Evolutionary conservation across 2,888 invertebrate genomes (phyloP), one percentile per base, ranked within the genome.

Genomic region (Ptychoptera albimana): DNA sequence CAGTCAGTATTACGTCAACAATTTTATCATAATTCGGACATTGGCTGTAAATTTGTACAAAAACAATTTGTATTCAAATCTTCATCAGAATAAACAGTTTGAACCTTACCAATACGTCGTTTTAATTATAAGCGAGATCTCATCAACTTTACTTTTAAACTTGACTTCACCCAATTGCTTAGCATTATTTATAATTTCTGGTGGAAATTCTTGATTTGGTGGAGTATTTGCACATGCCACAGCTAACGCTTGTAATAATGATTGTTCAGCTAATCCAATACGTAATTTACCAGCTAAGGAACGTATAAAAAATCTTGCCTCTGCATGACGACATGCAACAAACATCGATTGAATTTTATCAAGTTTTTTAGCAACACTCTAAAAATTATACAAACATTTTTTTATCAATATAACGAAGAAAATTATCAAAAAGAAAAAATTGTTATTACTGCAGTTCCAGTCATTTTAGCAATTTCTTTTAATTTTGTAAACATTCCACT

Each of bases 241-340:
- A 0, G 92, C 91, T 39, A 98, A 63, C 9, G 98, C 94, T 63
- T 87, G 75, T 39, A 98, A 68, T 32, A 96, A 79, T 1, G 94
- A 94, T 64, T 96, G 94, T 59, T 98, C 98, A 0, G 97, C 98
- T 46, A 98, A 70, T 0, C 97, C 97, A 53, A 98, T 92, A 39
- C 98, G 74, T 45, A 98, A 69, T 67, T 97, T 98, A 29, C 97
- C 97, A 48, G 86, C 81, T 14, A 96, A 63, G 0, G 91, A 92
- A 51, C 96, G 68, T 43, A 94, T 87, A 12, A 97, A 70, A 61
- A 82, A 97, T 43, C 87, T 74, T 0, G 94, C 88, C 65, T 97
- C 96, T 0, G 78, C 78, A 48, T 79, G 73, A 39, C 84, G 75
- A 60, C 94, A 94, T 1, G 96, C 91, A 0, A 96, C 89, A 60